Base-by-base conservation (phyloP, 2,113 vertebrate species). In the Gadus macrocephalus region DNA sequence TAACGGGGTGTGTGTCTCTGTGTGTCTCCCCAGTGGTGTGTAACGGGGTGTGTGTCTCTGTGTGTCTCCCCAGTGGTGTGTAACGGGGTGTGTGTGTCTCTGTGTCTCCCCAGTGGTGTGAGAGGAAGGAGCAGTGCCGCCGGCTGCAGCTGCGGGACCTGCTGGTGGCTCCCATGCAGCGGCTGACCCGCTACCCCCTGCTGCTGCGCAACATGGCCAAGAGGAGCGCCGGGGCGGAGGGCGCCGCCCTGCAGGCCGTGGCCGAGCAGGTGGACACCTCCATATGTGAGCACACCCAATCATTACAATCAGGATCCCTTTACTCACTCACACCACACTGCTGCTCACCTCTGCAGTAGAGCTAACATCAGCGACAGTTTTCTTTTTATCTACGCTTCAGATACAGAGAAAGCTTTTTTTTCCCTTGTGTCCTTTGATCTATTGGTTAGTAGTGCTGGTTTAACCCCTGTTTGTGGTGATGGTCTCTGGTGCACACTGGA, bases 131-230 rank as follows among this genome's bases (percentile, higher is more conserved):
- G 15, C 91, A 90, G 64, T 96, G 96, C 76, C 88, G 90, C 53
- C 82, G 90, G 64, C 90, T 96, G 31, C 95, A 88, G 38, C 84
- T 97, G 17, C 81, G 92, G 0, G 95, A 98, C 88, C 87, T 97
- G 74, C 78, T 98, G 72, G 94, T 97, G 8, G 91, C 90, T 8
- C 95, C 93, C 0, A 71, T 97, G 56, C 93, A 97, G 84, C 88
- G 94, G 67, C 80, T 97, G 20, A 97, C 91, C 0, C 87, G 90
- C 9, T 96, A 96, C 73, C 95, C 95, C 0, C 87, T 96, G 66
- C 73, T 99, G 82, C 68, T 96, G 72, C 91, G 91, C 85, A 98
- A 94, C 67, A 91, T 97, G n/a, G 94, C 92, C 56, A 95, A 92
- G 81, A 91, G 90, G 68, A 93, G 91, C 66, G 72, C 0, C 69